Base-by-base conservation (phyloP, 2,113 vertebrate species). In the Acrocephalus arundinaceus region DNA sequence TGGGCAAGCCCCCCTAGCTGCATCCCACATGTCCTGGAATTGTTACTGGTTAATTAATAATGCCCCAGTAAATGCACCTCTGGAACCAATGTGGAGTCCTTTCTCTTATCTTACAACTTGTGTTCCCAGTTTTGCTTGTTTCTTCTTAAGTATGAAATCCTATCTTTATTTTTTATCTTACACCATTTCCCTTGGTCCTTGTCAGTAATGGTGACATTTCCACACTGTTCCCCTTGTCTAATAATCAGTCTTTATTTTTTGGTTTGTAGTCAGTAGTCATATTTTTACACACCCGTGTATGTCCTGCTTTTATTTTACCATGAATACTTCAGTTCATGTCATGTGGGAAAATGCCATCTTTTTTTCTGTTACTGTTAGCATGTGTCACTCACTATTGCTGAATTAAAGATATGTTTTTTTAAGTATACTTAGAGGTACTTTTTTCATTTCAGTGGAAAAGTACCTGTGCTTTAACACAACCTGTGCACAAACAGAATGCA, bases 391-490 rank as follows among this genome's bases (percentile, higher is more conserved):
- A 62, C 59, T 74, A 3, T 45, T 96, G 68, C 90, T 86, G 72
- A 86, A 67, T 71, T 67, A 81, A 86, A 95, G 22, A 79, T 43
- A 43, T 0, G 0, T 79, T 87, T 81, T 76, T 70, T 25, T 54
- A 65, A 71, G 61, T 80, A 89, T 58, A 57, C n/a, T 72, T 84
- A 39, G 39, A 72, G 62, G 49, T 79, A 52, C 78, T 95, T 97
- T 72, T 76, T 87, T 68, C 52, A 31, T 58, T 85, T 91, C 41
- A 51, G 48, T 84, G 55, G 57, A 58, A 79, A 91, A 6, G 8
- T 94, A 57, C 87, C 54, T 91, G 83, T 91, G 74, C 88, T 97
- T 74, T 87, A 93, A 72, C 39, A 72, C 46, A 93, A 85, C 58
- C 45, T 93, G 1, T 85, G 70, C 39, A 37, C 86, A 84, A 94